Evolutionary conservation across 2,888 invertebrate genomes (phyloP), one percentile per base, ranked within the genome.

Genomic region (Epirrhoe tristata): DNA sequence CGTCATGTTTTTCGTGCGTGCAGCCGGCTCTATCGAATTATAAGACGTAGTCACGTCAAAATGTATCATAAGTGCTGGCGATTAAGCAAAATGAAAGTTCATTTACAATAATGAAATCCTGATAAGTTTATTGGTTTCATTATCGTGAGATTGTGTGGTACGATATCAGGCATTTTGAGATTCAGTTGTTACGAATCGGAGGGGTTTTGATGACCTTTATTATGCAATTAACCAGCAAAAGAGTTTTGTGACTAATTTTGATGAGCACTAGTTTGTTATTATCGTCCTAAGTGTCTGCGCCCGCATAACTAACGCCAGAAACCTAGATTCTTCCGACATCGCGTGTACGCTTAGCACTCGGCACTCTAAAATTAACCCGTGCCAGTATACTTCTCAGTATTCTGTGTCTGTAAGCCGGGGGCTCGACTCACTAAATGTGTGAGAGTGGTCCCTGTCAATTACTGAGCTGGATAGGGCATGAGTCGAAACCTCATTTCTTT

Each of bases 311-410:
- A 31, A 59, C 61, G 12, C 39, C 51, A 59, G 72, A 73, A 72
- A 71, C 73, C 76, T 74, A 76, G 69, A 76, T 75, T 74, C 74
- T 50, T 43, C 14, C 61, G 66, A 48, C 69, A 55, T 65, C 67
- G 53, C 64, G 60, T 53, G 56, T 51, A 39, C 34, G 58, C 53
- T 59, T 48, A 63, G 51, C 64, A 57, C 63, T 77, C 74, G n/a
- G n/a, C 73, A 72, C 64, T 46, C 78, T 80, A 77, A 77, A 82
- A 76, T 77, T 82, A 83, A 72, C 68, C 48, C 58, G 69, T 65
- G 77, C 60, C 58, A 50, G 55, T 34, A 0, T 7, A 53, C 43
- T 52, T 10, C 53, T 48, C 34, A 1, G 10, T 63, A 58, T 52
- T 57, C 62, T 48, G 31, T 39, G 56, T 14, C 43, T 43, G 7